A percentile compares a stretch with the other conserved stretches of the same genome.
Evolutionary conservation across 1,140 invertebrate species (phyloP).

Genomic region (Brevipalpus yothersi): DNA sequence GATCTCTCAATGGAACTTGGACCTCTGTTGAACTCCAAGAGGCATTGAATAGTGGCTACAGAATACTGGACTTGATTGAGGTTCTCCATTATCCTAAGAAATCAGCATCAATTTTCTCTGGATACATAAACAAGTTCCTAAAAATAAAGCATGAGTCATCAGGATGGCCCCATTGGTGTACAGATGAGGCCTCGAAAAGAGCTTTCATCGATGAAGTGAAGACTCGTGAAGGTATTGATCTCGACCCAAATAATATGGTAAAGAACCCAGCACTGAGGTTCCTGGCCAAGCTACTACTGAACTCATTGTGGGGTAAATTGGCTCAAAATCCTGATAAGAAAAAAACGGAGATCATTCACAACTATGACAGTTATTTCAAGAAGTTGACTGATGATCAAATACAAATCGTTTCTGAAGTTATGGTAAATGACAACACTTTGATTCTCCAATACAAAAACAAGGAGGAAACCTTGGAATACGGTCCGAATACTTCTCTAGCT

Average conservation of each 20-base stretch:
- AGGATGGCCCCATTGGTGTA: neutral
- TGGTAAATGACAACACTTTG: neutral
- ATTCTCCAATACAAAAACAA: neutral
- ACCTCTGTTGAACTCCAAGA: conserved; percentile 18
- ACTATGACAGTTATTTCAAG: neutral
- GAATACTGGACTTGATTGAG: conserved; percentile 18
- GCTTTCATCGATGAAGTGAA: neutral
- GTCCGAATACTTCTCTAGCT: conserved; percentile 6
- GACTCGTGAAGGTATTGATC: neutral
- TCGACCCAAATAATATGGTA: conserved; percentile 12
- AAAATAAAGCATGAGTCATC: neutral
- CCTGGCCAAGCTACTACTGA: no score
- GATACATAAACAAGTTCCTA: conserved; percentile 11
- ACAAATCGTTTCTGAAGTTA: neutral
- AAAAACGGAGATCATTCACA: conserved; percentile 14
- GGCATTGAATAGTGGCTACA: conserved; percentile 18
- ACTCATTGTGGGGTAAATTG: no score
- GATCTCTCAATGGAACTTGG: conserved; percentile 19
- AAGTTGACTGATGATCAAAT: neutral
- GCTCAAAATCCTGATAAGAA: no score
- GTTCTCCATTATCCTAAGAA: conserved; percentile 17
- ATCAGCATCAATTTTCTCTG: conserved; percentile 7
- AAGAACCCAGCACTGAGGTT: conserved; percentile 17
- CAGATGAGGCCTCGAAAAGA: neutral
- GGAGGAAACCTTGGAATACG: neutral